Evolutionary conservation across 2,113 vertebrate species (phyloP).

Genomic region (Okapia johnstoni): DNA sequence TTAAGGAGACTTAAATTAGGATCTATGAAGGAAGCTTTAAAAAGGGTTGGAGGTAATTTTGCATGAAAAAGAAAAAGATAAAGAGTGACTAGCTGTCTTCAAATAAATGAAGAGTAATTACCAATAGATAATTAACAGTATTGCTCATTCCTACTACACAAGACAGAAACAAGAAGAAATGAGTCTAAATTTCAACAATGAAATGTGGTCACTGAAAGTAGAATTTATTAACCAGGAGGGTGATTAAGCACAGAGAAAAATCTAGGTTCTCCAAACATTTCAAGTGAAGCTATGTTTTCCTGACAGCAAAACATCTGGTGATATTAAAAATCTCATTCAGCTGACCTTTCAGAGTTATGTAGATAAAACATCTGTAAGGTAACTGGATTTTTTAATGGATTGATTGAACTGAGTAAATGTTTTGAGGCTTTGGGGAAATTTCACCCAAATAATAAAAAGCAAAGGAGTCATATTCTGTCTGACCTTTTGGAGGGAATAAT

Average conservation of each 20-base stretch:
- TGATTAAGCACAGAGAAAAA: constrained; percentile 47
- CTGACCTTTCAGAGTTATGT: constrained; percentile 5
- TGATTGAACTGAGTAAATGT: constrained; percentile 44
- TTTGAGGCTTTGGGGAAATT: constrained; percentile 42
- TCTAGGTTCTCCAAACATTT: constrained; percentile 19
- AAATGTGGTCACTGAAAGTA: not conserved
- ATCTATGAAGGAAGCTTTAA: constrained; percentile 37
- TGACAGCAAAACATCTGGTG: constrained; percentile 45
- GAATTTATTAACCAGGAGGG: constrained; percentile 54
- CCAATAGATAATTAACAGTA: constrained; percentile 47
- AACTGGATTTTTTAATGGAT: constrained; percentile 34
- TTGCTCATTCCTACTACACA: not conserved
- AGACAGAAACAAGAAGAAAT: constrained; percentile 38
- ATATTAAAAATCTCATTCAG: not conserved
- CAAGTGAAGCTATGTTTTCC: not conserved
- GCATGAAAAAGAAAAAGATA: constrained; percentile 60
- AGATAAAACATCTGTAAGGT: constrained; percentile 34
- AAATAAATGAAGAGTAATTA: constrained; percentile 68
- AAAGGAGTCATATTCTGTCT: constrained; percentile 15
- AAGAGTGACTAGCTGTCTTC: constrained; percentile 54
- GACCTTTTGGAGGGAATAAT: constrained; percentile 21
- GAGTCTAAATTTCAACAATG: constrained; percentile 26
- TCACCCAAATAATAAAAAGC: constrained; percentile 47
- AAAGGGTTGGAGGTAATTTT: constrained; percentile 54
- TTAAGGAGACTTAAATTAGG: constrained; percentile 30